Evolutionary conservation across 2,888 invertebrate genomes (phyloP).

Genomic region (Onthophagus sagittarius): DNA sequence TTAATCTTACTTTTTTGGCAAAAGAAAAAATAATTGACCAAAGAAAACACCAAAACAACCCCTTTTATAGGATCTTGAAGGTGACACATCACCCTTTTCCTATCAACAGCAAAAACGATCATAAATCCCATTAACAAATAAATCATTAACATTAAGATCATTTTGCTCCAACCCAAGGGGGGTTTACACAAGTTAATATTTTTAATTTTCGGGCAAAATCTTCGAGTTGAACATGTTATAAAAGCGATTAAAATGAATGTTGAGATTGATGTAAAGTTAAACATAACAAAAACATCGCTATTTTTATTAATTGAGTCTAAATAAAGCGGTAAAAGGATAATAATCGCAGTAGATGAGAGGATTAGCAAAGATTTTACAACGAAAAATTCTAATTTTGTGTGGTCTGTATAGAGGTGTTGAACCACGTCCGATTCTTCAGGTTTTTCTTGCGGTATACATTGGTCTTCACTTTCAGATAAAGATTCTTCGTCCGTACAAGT

Average conservation of each 20-base stretch:
- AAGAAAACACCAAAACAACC: constrained; percentile 54
- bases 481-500: constrained; percentile 45
- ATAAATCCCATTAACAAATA: constrained; percentile 51
- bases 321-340: constrained; percentile 54
- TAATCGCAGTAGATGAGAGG: constrained; percentile 50
- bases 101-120: constrained; percentile 52
- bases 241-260: constrained; percentile 37
- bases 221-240: constrained; percentile 35
- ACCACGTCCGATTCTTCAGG: constrained; percentile 33
- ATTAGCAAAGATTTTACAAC: constrained; percentile 48
- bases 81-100: constrained; percentile 57
- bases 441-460: constrained; percentile 40
- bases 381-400: constrained; percentile 48
- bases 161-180: constrained; percentile 46
- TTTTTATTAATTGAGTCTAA: constrained; percentile 43
- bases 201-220: constrained; percentile 35
- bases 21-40: constrained; percentile 59
- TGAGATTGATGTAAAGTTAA: constrained; percentile 38
- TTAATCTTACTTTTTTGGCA: constrained; percentile 54
- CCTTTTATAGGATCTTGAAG: constrained; percentile 61
- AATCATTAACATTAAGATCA: constrained; percentile 48
- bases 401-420: constrained; percentile 36
- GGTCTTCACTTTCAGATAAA: constrained; percentile 42
- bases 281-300: constrained; percentile 42
- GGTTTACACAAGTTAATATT: constrained; percentile 37